A percentile compares a stretch with the other conserved stretches of the same genome.
Conservation (phyloP, 1,140 invertebrate genomes). For the Homalodisca vitripennis region DNA sequence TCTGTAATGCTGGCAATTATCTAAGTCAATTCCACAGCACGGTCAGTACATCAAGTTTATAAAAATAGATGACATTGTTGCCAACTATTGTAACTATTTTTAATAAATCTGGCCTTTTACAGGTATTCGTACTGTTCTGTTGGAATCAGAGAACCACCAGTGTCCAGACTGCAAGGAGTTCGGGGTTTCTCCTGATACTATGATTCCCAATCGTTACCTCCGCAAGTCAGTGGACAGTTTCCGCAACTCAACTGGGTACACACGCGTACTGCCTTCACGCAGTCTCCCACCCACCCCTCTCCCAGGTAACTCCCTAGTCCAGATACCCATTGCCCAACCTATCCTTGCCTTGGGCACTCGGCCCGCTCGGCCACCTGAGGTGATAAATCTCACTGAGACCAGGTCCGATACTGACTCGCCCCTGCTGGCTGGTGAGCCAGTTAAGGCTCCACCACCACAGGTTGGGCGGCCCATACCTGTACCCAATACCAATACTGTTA, state of each 20-base stretch:
- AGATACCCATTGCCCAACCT: background rate
- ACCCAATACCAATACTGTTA: constrained; percentile 22
- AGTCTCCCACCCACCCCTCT: background rate
- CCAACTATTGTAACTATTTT: too few relatives aligned
- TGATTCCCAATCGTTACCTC: constrained; percentile 91
- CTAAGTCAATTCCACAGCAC: too few relatives aligned
- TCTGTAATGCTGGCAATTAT: too few relatives aligned
- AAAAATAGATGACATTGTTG: too few relatives aligned
- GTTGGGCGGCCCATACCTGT: background rate
- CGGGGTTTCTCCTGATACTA: constrained; percentile 86
- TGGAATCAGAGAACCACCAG: constrained; percentile 92
- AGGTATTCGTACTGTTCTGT: constrained; percentile 83
- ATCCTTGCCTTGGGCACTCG: constrained; percentile 1
- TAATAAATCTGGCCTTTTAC: too few relatives aligned
- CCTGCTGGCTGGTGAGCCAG: background rate
- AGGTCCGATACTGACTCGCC: constrained; percentile 2
- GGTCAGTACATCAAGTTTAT: too few relatives aligned
- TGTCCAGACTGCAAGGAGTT: constrained; percentile 93
- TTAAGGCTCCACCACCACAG: too few relatives aligned
- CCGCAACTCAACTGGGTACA: constrained; percentile 87
- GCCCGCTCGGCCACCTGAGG: constrained; percentile 16
- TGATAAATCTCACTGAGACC: constrained; percentile 15
- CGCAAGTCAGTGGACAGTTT: constrained; percentile 85
- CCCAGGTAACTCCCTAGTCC: constrained; percentile 16
- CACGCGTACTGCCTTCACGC: constrained; percentile 26